Base-by-base conservation (phyloP, 2,888 invertebrate species). In the Stomorhina lunata region DNA sequence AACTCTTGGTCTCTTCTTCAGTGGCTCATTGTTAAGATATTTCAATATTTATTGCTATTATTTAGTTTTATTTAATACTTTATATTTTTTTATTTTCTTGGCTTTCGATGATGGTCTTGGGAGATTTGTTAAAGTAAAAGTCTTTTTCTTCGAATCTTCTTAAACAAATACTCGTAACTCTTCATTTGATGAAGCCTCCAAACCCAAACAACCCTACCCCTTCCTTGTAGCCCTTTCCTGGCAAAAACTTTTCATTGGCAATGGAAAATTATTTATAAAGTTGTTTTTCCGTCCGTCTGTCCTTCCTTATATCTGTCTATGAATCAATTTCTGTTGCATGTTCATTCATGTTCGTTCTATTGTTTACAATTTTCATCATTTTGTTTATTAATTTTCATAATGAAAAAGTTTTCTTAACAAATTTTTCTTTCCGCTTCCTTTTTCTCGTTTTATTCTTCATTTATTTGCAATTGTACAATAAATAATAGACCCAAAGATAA, bases 381-480 rank as follows among this genome's bases (percentile, higher is more conserved):
- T 84, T 84, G 86, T 86, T 86, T 84, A 85, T 85, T 88, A 86
- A 88, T 88, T 89, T 88, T 87, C 85, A 85, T 89, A 88, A 88
- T 87, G 87, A 87, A 86, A 83, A 85, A 85, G 79, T 86, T 85
- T 84, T 79, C 79, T 80, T 73, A 80, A 80, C 79, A 73, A 73
- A 50, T 73, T 48, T 37, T 6, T 12, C n/a, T 32, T 12, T 63
- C 27, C 1, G 2, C n/a, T 53, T 45, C 55, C 15, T 32, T 34
- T 40, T 12, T 40, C 6, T 17, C 27, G 17, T 22, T 4, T 40
- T 40, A n/a, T 12, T 55, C 20, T 57, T 66, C 57, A 57, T 57
- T 45, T 65, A 32, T 55, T 55, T 45, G 43, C 32, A n/a, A n/a
- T n/a, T n/a, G n/a, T n/a, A n/a, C 65, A 75, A 66, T 55, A 75